A percentile compares a stretch with the other conserved stretches of the same genome.
phyloP scores from a whole-genome alignment of 2,888 invertebrate genomes.

The Scaptomyza flava region DNA sequence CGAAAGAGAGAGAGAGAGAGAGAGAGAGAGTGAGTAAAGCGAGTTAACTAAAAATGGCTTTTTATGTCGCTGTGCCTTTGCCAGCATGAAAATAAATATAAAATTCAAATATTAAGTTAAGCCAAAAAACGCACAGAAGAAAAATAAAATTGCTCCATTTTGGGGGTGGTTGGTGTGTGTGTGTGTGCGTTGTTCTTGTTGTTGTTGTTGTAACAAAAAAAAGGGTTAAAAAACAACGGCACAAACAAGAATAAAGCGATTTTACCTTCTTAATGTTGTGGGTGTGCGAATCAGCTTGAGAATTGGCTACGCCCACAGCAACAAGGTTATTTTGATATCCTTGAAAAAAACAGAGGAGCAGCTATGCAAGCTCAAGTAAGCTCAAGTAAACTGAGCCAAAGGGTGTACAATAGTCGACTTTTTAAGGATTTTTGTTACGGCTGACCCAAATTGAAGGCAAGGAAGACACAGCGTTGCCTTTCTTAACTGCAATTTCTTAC shows the following conservation, averaged over 20 bases:
- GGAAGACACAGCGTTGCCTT: constrained; percentile 19
- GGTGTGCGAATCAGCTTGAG: constrained; percentile 43
- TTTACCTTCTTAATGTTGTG: constrained; percentile 66
- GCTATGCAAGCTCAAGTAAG: background rate
- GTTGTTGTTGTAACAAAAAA: constrained; percentile 52
- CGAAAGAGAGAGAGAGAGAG: background rate
- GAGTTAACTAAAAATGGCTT: constrained; percentile 74
- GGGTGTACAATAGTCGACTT: constrained; percentile 36
- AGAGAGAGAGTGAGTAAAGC: constrained; percentile 16
- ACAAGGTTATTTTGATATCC: constrained; percentile 21
- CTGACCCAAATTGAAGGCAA: constrained; percentile 57
- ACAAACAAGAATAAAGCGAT: constrained; percentile 69
- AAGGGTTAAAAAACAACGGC: constrained; percentile 65
- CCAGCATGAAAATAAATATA: constrained; percentile 76
- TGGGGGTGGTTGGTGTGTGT: constrained; percentile 1
- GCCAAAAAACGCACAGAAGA: constrained; percentile 66
- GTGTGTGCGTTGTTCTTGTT: constrained; percentile 20
- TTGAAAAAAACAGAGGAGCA: background rate
- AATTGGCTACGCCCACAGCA: constrained; percentile 40
- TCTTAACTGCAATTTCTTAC: constrained; percentile 57
- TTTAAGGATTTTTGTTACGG: background rate
- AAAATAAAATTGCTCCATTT: constrained; percentile 56
- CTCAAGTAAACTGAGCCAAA: background rate
- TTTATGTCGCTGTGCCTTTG: constrained; percentile 70
- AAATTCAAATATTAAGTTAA: constrained; percentile 78